These are phyloP conservation scores for Ditula angustiorana DNA, from an alignment of 2,888 invertebrate species.

Conservation along the genomic window DNA sequence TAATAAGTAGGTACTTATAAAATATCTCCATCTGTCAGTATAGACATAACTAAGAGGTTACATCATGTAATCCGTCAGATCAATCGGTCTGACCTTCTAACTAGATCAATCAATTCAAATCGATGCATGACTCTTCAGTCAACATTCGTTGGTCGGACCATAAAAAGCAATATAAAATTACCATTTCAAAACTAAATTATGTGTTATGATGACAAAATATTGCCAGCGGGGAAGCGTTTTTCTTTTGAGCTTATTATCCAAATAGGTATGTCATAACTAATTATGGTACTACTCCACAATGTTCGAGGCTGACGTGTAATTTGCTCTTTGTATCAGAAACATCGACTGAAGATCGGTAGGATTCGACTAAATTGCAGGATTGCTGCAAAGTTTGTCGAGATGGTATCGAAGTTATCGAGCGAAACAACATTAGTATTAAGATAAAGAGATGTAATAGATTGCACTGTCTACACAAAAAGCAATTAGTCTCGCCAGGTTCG, in stretches of 20 bases:
- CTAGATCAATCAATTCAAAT: conserved; percentile 21
- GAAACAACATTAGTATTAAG: conserved; percentile 64
- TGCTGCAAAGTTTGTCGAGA: conserved; percentile 52
- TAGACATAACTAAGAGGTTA: conserved; percentile 1
- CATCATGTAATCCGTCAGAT: conserved; percentile 12
- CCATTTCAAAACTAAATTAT: conserved; percentile 20
- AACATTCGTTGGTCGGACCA: conserved; percentile 14
- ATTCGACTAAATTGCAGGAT: conserved; percentile 50
- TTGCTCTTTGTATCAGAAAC: conserved; percentile 16
- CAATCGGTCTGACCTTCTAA: conserved; percentile 11
- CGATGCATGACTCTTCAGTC: conserved; percentile 2
- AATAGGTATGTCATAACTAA: conserved; percentile 28
- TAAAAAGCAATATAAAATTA: conserved; percentile 12
- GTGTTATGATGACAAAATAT: conserved; percentile 11
- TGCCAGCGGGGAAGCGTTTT: conserved; percentile 13
- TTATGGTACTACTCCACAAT: conserved; percentile 15
- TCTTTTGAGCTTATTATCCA: conserved; percentile 24
- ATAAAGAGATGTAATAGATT: conserved; percentile 49
- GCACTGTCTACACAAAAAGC: conserved; percentile 47
- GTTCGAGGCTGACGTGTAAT: conserved; percentile 22
- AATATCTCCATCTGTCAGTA: conserved; percentile 6
- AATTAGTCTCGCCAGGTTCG: conserved; percentile 70
- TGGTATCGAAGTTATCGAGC: conserved; percentile 74
- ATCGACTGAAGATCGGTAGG: conserved; percentile 25
- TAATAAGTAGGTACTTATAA: too few species aligned